phyloP scores from a whole-genome alignment of 2,888 invertebrate genomes.

The Phyto melanocephala region DNA sequence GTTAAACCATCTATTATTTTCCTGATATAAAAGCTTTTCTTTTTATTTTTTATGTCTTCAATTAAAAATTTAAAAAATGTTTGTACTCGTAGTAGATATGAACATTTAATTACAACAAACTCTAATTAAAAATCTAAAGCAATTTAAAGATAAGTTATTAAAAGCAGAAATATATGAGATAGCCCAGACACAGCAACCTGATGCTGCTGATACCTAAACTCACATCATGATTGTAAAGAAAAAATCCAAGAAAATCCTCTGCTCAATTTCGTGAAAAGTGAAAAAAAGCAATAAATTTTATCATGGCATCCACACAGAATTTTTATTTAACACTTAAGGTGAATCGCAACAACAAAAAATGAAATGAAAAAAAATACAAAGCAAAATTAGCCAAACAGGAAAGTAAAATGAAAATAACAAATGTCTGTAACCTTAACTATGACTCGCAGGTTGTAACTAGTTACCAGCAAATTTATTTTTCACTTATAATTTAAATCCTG shows the following conservation, averaged over 20 bases:
- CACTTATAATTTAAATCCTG: not conserved
- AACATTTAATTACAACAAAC: not conserved
- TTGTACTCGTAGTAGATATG: too few relatives aligned
- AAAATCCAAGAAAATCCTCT: not conserved
- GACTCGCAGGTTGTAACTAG: not conserved
- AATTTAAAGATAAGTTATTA: not conserved
- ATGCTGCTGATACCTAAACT: not conserved
- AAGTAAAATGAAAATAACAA: not conserved
- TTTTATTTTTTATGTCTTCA: not conserved
- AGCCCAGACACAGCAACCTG: conserved; percentile 10
- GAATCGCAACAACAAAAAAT: not conserved
- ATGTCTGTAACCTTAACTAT: not conserved
- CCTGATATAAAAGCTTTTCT: not conserved
- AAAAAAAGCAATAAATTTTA: conserved; percentile 43
- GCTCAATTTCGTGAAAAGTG: not conserved
- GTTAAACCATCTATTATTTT: too few relatives aligned
- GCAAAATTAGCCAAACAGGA: conserved; percentile 8
- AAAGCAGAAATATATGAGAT: not conserved
- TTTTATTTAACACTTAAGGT: conserved; percentile 11
- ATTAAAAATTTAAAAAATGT: not conserved
- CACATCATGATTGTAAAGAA: not conserved
- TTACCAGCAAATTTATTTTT: not conserved
- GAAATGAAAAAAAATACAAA: not conserved
- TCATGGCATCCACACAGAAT: conserved; percentile 21
- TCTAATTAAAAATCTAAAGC: conserved; percentile 9